Percentiles rank a stretch among this genome's conserved stretches.
Evolutionary conservation across 2,113 vertebrate species (phyloP).

Genomic region (Brachypodius melanocephalos): DNA sequence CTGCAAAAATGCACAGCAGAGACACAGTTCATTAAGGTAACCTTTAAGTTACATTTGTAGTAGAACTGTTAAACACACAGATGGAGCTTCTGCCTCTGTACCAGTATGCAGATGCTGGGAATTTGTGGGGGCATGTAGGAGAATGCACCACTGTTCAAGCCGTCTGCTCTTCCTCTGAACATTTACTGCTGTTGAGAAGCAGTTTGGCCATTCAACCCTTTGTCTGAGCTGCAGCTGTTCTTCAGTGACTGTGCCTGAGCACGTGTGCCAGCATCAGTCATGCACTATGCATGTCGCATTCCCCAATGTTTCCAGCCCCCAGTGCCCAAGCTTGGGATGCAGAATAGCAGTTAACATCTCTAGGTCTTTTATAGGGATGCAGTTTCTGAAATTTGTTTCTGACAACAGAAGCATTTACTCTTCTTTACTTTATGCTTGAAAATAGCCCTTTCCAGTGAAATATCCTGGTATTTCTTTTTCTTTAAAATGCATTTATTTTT

Average conservation of each 20-base stretch:
- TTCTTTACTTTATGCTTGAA: neutral
- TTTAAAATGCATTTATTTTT: neutral
- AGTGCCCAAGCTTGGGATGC: neutral
- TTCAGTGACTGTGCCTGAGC: neutral
- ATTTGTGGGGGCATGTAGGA: neutral
- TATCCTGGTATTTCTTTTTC: neutral
- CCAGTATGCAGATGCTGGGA: neutral
- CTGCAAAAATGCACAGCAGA: neutral
- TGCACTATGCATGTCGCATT: neutral
- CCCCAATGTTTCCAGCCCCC: neutral
- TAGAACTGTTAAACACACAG: neutral
- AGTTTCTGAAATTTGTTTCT: neutral
- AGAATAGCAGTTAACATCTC: neutral
- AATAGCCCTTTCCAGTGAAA: neutral
- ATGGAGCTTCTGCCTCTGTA: neutral
- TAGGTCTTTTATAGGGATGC: neutral
- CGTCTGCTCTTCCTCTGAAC: neutral
- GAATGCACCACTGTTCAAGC: neutral
- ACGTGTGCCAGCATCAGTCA: neutral
- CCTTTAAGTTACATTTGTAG: neutral
- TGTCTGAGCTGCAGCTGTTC: slow-evolving; percentile 24
- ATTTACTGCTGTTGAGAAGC: neutral
- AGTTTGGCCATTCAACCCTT: neutral
- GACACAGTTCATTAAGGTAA: neutral
- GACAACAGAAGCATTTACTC: neutral